These are phyloP conservation scores for Austrofundulus limnaeus DNA, from an alignment of 2,113 vertebrate genomes.

Conservation along the genomic window DNA sequence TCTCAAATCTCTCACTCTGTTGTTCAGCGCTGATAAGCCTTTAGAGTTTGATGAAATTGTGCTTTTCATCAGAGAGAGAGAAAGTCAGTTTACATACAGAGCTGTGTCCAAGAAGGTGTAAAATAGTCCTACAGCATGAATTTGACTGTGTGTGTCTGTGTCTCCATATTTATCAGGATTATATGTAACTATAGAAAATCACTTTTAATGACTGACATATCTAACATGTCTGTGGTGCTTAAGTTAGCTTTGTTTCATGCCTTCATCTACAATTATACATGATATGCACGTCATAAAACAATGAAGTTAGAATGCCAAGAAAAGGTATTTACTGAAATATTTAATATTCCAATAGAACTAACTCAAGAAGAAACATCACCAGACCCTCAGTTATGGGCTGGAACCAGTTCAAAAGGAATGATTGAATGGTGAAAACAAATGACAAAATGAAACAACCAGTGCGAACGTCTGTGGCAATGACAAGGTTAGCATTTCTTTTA, in stretches of 20 bases:
- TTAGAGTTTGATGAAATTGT: neutral
- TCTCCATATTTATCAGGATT: too few species aligned
- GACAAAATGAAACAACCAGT: slow-evolving; percentile 32
- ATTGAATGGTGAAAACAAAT: slow-evolving; percentile 28
- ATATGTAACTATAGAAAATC: too few species aligned
- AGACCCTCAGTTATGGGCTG: neutral
- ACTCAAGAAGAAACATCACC: neutral
- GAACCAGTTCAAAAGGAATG: neutral
- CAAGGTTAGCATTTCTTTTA: slow-evolving; percentile 90
- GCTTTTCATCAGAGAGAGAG: neutral
- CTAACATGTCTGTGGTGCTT: too few species aligned
- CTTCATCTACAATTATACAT: too few species aligned
- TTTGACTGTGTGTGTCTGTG: too few species aligned
- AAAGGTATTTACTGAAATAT: neutral
- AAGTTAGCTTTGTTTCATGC: too few species aligned
- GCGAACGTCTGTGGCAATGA: slow-evolving; percentile 55
- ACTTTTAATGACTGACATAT: too few species aligned
- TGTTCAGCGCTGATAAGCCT: neutral
- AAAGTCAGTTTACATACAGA: neutral
- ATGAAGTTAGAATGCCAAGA: too few species aligned
- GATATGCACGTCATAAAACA: too few species aligned
- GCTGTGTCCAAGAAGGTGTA: neutral
- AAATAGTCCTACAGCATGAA: neutral
- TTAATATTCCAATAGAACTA: neutral
- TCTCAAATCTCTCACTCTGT: neutral